Percentiles rank a stretch among this genome's conserved stretches.
Conservation (phyloP, 2,797 vertebrate species). For the Semaprochilodus insignis region DNA sequence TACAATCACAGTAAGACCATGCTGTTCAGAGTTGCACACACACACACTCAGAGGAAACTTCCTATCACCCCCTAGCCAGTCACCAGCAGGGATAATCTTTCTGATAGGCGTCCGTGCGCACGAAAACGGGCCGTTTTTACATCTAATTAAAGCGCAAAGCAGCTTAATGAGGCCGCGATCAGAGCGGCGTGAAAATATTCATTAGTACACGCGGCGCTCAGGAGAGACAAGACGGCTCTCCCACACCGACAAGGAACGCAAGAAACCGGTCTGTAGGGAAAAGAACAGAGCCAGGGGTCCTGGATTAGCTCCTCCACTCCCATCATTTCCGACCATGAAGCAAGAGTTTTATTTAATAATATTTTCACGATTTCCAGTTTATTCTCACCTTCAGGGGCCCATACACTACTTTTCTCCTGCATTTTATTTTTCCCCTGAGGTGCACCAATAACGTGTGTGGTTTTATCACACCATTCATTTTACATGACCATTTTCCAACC, state of each 20-base stretch:
- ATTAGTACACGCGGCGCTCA: slow-evolving; percentile 70
- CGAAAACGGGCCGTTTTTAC: slow-evolving; percentile 81
- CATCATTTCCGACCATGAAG: too few species aligned
- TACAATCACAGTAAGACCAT: background rate
- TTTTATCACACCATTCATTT: too few species aligned
- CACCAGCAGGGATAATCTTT: slow-evolving; percentile 78
- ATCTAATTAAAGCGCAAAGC: slow-evolving; percentile 86
- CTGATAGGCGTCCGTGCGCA: slow-evolving; percentile 71
- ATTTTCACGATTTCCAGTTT: too few species aligned
- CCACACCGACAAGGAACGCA: background rate
- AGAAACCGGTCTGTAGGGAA: background rate
- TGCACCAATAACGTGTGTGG: too few species aligned
- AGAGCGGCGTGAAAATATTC: slow-evolving; percentile 85
- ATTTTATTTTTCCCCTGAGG: too few species aligned
- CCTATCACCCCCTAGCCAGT: slow-evolving; percentile 24
- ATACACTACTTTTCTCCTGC: too few species aligned
- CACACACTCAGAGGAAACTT: background rate
- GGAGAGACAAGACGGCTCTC: slow-evolving; percentile 11
- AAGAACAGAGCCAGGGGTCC: background rate
- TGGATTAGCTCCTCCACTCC: background rate
- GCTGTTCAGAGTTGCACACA: slow-evolving; percentile 12
- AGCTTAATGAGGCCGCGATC: slow-evolving; percentile 84
- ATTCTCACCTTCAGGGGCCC: too few species aligned
- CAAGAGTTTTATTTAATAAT: too few species aligned
- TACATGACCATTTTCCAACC: too few species aligned